Conservation (phyloP, 23 tunicate species). For the Ascidia mentula region DNA sequence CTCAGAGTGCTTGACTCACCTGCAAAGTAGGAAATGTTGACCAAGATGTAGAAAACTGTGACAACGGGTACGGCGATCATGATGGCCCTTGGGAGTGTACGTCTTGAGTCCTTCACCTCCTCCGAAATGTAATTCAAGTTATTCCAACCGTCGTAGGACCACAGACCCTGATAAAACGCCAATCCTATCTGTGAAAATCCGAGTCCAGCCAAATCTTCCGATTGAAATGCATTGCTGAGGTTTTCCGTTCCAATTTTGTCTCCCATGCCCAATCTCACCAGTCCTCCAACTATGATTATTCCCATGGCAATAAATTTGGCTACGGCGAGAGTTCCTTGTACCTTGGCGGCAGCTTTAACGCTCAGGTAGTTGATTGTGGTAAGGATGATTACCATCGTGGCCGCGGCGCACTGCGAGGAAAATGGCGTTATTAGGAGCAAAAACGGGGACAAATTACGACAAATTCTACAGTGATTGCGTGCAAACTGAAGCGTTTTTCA, state of each 20-base stretch:
- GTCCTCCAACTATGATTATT: conserved; percentile 58
- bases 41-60: conserved; percentile 54
- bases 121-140: conserved; percentile 53
- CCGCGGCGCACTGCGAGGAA: conserved; percentile 37
- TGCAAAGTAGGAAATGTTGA: conserved; percentile 72
- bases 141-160: conserved; percentile 79
- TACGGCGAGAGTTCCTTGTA: conserved; percentile 33
- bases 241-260: conserved; percentile 36
- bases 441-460: too few species aligned
- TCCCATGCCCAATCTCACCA: conserved; percentile 37
- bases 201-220: conserved; percentile 30
- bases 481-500: too few species aligned
- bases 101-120: conserved; percentile 48
- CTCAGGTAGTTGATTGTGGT: conserved; percentile 43
- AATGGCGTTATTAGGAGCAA: too few species aligned
- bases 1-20: conserved; percentile 22
- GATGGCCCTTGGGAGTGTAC: conserved; percentile 55
- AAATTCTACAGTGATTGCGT: too few species aligned
- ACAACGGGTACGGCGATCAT: conserved; percentile 65
- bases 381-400: conserved; percentile 15
- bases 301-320: conserved; percentile 68
- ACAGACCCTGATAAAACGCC: conserved; percentile 74
- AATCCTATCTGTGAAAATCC: conserved; percentile 51
- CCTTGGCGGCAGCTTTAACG: conserved; percentile 47
- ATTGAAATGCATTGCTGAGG: conserved; percentile 45